Percentiles rank a stretch among this genome's conserved stretches.
phyloP scores from a whole-genome alignment of 1,140 invertebrate species.

The Leptopilina clavipes region DNA sequence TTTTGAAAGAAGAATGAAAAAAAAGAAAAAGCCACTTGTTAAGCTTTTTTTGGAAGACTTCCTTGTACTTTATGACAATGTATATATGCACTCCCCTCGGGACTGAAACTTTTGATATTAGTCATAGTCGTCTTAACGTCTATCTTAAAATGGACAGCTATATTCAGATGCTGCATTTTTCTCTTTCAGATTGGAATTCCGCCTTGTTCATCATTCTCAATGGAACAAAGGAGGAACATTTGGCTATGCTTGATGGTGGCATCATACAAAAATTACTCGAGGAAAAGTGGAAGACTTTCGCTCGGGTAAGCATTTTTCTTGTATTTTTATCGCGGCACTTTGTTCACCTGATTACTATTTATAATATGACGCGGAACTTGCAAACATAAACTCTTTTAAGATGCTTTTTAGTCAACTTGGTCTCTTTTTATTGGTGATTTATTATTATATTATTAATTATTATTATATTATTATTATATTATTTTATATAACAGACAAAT shows the following conservation, averaged over 20 bases:
- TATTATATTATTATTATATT: no score
- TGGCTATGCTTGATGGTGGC: constrained; percentile 98
- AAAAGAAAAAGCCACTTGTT: background rate
- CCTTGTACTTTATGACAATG: background rate
- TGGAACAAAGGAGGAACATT: constrained; percentile 96
- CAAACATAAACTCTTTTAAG: background rate
- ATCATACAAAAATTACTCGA: constrained; percentile 97
- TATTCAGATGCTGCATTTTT: constrained; percentile 53
- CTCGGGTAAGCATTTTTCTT: constrained; percentile 80
- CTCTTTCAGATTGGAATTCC: constrained; percentile 94
- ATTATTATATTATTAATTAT: no score
- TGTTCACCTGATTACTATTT: constrained; percentile 19
- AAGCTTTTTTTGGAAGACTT: constrained; percentile 24
- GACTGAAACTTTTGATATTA: constrained; percentile 18
- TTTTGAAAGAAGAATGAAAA: background rate
- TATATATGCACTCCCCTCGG: background rate
- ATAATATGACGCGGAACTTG: background rate
- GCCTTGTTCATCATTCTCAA: constrained; percentile 98
- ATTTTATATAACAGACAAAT: background rate
- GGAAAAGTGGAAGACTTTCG: constrained; percentile 99
- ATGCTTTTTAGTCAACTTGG: background rate
- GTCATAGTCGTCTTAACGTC: constrained; percentile 3
- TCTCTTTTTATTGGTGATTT: background rate
- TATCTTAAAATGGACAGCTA: constrained; percentile 9
- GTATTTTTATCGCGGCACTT: constrained; percentile 38